Percentiles rank a stretch among this genome's conserved stretches.
phyloP scores from a whole-genome alignment of 2,113 vertebrate genomes.

The Potamarius usumacintae region DNA sequence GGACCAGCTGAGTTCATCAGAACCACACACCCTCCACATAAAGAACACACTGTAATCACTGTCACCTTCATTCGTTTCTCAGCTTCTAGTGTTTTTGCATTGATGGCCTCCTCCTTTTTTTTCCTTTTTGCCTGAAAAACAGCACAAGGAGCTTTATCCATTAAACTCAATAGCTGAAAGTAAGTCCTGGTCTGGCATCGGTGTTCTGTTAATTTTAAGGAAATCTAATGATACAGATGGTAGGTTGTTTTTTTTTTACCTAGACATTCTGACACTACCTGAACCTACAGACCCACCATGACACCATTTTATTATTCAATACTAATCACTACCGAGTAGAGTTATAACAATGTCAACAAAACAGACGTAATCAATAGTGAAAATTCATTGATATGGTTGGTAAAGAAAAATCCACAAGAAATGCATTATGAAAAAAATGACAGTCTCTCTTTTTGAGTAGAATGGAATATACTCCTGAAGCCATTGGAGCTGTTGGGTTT shows the following conservation, averaged over 20 bases:
- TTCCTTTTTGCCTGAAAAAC: slow-evolving; percentile 89
- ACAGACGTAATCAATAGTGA: neutral
- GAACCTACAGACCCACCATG: neutral
- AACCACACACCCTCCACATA: neutral
- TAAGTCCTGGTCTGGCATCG: neutral
- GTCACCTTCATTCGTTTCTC: slow-evolving; percentile 95
- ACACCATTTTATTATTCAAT: neutral
- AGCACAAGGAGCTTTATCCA: slow-evolving; percentile 74
- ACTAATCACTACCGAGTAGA: neutral
- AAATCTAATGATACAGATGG: neutral
- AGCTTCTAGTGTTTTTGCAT: slow-evolving; percentile 93
- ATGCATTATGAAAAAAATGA: neutral
- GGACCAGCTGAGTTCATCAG: neutral
- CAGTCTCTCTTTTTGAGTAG: neutral
- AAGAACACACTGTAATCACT: neutral
- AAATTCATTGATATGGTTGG: neutral
- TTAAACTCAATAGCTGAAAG: neutral
- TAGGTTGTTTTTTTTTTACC: neutral
- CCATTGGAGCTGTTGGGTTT: too few relatives aligned
- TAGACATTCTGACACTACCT: neutral
- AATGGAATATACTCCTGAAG: neutral
- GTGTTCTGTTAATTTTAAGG: neutral
- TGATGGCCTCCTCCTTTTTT: slow-evolving; percentile 93
- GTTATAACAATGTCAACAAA: neutral
- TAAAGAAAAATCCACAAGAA: neutral